Percentiles rank a stretch among this genome's conserved stretches.
Conservation (phyloP, 2,113 vertebrate genomes). For the Tichodroma muraria region DNA sequence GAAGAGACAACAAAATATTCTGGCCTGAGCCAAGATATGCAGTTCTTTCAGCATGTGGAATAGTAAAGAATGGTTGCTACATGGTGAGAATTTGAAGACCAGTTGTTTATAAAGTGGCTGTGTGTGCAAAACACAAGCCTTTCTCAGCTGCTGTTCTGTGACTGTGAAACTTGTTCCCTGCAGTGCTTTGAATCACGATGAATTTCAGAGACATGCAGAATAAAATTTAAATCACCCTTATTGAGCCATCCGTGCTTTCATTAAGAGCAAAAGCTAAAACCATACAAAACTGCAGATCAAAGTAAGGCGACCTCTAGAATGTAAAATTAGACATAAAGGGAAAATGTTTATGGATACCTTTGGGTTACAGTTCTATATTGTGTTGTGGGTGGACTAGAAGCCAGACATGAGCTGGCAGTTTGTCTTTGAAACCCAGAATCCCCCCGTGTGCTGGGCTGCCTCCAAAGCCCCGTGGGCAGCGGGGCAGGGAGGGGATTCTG, state of each 20-base stretch:
- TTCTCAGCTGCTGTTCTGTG: background rate
- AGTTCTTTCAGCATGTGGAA: background rate
- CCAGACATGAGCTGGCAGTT: too few relatives aligned
- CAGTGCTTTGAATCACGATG: background rate
- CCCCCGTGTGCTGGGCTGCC: accelerated
- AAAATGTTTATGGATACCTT: background rate
- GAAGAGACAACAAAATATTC: background rate
- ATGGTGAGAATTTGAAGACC: background rate
- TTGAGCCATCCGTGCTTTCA: background rate
- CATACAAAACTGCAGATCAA: background rate
- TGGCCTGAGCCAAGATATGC: background rate
- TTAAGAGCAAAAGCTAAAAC: background rate
- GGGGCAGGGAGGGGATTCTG: background rate
- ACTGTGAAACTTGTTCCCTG: background rate
- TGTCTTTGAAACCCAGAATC: background rate
- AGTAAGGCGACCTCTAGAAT: background rate
- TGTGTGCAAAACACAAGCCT: background rate
- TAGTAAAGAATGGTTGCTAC: background rate
- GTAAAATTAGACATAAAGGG: background rate
- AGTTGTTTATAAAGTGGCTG: background rate
- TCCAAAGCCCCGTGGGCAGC: background rate
- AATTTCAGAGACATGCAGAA: background rate
- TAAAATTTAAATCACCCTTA: background rate
- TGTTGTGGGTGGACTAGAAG: background rate
- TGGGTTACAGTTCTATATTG: background rate